Conservation (phyloP, 2,888 invertebrate genomes). For the Scaptomyza parva region DNA sequence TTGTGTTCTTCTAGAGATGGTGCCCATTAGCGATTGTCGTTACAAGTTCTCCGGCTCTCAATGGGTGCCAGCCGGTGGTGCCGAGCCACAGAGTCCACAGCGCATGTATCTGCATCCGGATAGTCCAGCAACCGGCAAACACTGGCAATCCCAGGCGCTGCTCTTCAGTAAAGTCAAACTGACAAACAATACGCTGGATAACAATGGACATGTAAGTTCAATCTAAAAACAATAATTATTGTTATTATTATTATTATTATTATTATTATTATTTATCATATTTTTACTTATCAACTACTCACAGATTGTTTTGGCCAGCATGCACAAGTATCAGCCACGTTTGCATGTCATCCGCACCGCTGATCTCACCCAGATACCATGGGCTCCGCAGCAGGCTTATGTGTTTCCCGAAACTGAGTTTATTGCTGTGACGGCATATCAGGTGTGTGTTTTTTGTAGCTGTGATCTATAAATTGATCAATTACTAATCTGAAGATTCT, state of each 20-base stretch:
- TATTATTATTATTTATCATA: conserved; percentile 30
- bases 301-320: conserved; percentile 95
- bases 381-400: conserved; percentile 89
- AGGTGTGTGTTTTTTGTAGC: conserved; percentile 86
- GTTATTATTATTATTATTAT: too few species aligned
- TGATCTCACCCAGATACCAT: conserved; percentile 88
- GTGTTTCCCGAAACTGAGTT: conserved; percentile 93
- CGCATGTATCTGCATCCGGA: conserved; percentile 94
- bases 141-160: conserved; percentile 93
- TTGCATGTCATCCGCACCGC: conserved; percentile 93
- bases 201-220: conserved; percentile 90
- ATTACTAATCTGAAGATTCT: conserved; percentile 36
- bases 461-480: conserved; percentile 12
- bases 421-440: conserved; percentile 98
- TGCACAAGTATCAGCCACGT: conserved; percentile 98
- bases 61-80: conserved; percentile 94
- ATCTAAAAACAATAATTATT: neutral
- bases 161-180: conserved; percentile 93
- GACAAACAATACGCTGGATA: conserved; percentile 93
- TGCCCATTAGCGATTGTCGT: conserved; percentile 90
- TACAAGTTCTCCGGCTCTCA: conserved; percentile 92
- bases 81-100: conserved; percentile 92
- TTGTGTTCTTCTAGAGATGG: conserved; percentile 92
- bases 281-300: conserved; percentile 66
- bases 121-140: conserved; percentile 92